These are phyloP conservation scores for Muscicapa comitata DNA, from an alignment of 2,797 vertebrate genomes.

Conservation along the genomic window DNA sequence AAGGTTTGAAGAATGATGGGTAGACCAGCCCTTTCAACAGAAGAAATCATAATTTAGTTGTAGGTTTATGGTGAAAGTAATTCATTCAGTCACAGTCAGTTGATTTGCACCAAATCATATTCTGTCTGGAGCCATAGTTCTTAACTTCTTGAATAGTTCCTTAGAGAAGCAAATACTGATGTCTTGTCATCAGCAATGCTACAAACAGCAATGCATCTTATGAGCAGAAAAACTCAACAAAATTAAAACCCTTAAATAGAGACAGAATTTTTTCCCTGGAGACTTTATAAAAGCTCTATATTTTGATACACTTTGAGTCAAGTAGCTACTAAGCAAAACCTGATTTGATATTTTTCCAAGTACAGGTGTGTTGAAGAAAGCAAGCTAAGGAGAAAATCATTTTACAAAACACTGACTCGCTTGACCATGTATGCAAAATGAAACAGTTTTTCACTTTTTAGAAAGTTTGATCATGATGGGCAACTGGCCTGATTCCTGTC, in stretches of 20 bases:
- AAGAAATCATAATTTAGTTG: not conserved
- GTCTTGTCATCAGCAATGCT: not conserved
- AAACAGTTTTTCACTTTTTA: not conserved
- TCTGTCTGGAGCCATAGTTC: not conserved
- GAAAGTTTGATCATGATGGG: not conserved
- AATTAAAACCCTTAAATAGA: not conserved
- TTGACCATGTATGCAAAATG: not conserved
- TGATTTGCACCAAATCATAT: not conserved
- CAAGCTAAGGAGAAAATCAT: not conserved
- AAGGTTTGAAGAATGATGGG: not conserved
- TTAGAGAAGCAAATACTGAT: not conserved
- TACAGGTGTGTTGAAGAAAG: not conserved
- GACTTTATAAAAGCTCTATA: not conserved
- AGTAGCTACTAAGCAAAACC: not conserved
- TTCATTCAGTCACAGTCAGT: not conserved
- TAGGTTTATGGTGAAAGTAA: not conserved
- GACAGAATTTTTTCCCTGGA: not conserved
- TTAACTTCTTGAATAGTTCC: not conserved
- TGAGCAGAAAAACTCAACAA: not conserved
- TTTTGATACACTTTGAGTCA: not conserved
- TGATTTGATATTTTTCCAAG: not conserved
- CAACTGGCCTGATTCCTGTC: not conserved
- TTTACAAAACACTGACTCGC: not conserved
- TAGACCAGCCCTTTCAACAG: not conserved
- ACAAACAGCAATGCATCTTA: not conserved